Evolutionary conservation across 2,113 vertebrate genomes (phyloP).

Genomic region (Gorilla gorilla): DNA sequence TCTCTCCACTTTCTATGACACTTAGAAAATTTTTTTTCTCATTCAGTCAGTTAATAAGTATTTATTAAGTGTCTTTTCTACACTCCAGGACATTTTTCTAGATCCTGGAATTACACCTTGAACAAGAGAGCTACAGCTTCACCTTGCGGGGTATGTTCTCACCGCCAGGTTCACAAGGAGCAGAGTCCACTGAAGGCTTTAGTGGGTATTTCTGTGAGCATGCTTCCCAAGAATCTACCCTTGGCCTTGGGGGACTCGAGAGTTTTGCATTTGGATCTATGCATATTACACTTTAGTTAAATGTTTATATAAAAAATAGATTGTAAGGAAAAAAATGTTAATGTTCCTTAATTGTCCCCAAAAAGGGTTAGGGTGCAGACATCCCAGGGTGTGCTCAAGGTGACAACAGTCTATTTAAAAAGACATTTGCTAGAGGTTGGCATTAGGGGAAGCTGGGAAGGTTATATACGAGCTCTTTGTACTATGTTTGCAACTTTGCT

Average conservation of each 20-base stretch:
- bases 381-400: neutral
- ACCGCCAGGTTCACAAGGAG: neutral
- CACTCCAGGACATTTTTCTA: neutral
- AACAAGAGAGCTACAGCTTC: neutral
- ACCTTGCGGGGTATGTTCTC: neutral
- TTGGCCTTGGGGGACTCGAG: neutral
- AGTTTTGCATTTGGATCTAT: neutral
- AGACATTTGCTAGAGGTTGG: neutral
- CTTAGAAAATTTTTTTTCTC: neutral
- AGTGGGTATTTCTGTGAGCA: neutral
- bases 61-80: constrained; percentile 14
- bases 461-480: neutral
- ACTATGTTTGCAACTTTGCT: neutral
- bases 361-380: neutral
- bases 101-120: neutral
- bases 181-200: too few species aligned
- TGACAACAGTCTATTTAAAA: neutral
- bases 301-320: neutral
- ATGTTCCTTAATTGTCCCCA: neutral
- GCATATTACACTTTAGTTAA: neutral
- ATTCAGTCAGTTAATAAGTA: neutral
- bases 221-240: neutral
- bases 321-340: neutral
- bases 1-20: neutral
- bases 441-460: neutral